Percentiles rank a stretch among this genome's conserved stretches.
These are phyloP conservation scores for Drusus annulatus DNA, from an alignment of 1,140 invertebrate species.

Conservation along the genomic window DNA sequence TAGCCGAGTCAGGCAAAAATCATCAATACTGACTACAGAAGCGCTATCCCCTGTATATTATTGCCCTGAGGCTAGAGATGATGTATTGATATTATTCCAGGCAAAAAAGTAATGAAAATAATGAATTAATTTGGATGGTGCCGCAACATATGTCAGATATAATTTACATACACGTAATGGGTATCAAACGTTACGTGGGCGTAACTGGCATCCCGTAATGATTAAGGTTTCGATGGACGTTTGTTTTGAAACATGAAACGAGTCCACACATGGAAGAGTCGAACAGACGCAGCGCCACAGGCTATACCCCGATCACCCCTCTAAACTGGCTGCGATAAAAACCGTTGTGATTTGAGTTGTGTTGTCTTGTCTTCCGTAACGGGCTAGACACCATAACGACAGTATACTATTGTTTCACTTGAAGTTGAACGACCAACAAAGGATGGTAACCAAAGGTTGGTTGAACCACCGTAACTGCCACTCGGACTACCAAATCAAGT, in stretches of 20 bases:
- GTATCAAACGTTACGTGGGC: too few species aligned
- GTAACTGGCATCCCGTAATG: background rate
- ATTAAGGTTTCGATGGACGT: background rate
- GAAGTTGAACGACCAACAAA: background rate
- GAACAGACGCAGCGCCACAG: background rate
- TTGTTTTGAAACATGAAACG: background rate
- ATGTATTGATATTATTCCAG: too few species aligned
- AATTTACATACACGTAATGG: too few species aligned
- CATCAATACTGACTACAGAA: too few species aligned
- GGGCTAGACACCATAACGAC: conserved; percentile 16
- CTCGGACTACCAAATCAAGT: conserved; percentile 6
- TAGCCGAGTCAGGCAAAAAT: too few species aligned
- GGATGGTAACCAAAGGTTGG: background rate
- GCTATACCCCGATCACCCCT: background rate
- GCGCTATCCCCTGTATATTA: too few species aligned
- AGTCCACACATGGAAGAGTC: background rate
- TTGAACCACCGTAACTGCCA: conserved; percentile 25
- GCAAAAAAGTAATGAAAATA: too few species aligned
- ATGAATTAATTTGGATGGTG: too few species aligned
- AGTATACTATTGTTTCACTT: conserved; percentile 5
- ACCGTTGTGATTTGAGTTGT: conserved; percentile 30
- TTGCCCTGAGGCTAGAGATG: too few species aligned
- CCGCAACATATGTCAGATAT: too few species aligned
- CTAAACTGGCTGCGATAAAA: background rate
- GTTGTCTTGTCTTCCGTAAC: conserved; percentile 13